phyloP scores from a whole-genome alignment of 64 coral and sea anemone species.

The Pachyseris speciosa region DNA sequence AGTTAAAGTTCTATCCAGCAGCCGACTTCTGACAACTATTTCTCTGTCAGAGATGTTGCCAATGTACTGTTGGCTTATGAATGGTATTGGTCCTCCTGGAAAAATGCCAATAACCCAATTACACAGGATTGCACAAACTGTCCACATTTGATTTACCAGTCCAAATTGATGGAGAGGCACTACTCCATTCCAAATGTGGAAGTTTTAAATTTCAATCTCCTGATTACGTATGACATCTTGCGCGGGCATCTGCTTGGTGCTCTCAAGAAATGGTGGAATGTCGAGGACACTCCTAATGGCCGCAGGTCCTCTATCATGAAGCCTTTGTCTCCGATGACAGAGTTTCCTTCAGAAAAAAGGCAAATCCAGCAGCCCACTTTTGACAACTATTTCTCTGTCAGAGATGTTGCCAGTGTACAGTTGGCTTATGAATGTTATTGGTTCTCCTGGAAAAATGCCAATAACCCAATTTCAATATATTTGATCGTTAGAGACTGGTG shows the following conservation, averaged over 20 bases:
- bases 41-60: too few relatives aligned
- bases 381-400: background rate
- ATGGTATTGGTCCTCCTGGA: too few relatives aligned
- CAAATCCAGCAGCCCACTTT: background rate
- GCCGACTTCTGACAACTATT: too few relatives aligned
- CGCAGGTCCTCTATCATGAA: background rate
- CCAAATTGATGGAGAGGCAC: background rate
- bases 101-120: too few relatives aligned
- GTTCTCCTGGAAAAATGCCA: too few relatives aligned
- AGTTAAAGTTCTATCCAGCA: too few relatives aligned
- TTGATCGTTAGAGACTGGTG: too few relatives aligned
- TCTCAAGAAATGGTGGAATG: background rate
- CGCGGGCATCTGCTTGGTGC: background rate
- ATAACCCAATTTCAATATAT: too few relatives aligned
- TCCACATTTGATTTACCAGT: background rate
- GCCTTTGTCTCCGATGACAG: background rate
- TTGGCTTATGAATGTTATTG: too few relatives aligned
- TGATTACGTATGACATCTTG: background rate
- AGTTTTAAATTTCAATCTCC: conserved; percentile 1
- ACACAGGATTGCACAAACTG: background rate
- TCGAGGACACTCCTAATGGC: background rate
- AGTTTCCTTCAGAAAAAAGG: background rate
- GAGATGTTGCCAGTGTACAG: too few relatives aligned
- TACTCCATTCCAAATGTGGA: background rate
- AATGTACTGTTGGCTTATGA: too few relatives aligned